Base-by-base conservation (phyloP, 2,888 invertebrate genomes). In the Diogma glabrata region DNA sequence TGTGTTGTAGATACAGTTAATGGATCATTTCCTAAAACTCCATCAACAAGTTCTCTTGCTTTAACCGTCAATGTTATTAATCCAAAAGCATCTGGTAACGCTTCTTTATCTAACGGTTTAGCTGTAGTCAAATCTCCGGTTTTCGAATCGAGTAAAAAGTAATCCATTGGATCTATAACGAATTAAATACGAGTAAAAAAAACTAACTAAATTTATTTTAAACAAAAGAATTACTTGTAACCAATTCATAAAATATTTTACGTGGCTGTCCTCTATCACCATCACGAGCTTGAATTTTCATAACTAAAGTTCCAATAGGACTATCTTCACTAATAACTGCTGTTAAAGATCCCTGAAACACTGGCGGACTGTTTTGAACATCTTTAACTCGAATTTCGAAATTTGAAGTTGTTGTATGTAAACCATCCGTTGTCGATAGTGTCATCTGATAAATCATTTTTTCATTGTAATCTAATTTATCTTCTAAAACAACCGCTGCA, bases 91-190 rank as follows among this genome's bases (percentile, higher is more conserved):
- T 87, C 86, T 33, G 80, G 77, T 23, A 91, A 69, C 0, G 87
- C 82, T 69, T 92, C 92, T 58, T 88, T 81, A 66, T 94, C 91
- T 52, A 94, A 66, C 0, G 86, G 86, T 60, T 86, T 84, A 0
- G 87, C 90, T 1, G 91, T 89, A 59, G 81, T 76, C 46, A 95
- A 65, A 63, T 88, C 87, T 1, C 93, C 94, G 2, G 81, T 83
- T 17, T 74, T 73, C 40, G 83, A 76, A 67, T 93, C 86, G 61
- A 94, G 66, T 14, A 84, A 70, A 65, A 94, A 94, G 64, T 88
- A 90, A 62, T 90, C 87, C 69, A 86, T 76, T 0, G 91, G 91
- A 76, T 92, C 91, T 90, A 65, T n/a, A n/a, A n/a, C n/a, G n/a
- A n/a, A n/a, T n/a, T n/a, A n/a, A n/a, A n/a, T n/a, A n/a, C n/a